A percentile compares a stretch with the other conserved stretches of the same genome.
phyloP scores from a whole-genome alignment of 2,888 invertebrate species.

The Cremastinae sp. region DNA sequence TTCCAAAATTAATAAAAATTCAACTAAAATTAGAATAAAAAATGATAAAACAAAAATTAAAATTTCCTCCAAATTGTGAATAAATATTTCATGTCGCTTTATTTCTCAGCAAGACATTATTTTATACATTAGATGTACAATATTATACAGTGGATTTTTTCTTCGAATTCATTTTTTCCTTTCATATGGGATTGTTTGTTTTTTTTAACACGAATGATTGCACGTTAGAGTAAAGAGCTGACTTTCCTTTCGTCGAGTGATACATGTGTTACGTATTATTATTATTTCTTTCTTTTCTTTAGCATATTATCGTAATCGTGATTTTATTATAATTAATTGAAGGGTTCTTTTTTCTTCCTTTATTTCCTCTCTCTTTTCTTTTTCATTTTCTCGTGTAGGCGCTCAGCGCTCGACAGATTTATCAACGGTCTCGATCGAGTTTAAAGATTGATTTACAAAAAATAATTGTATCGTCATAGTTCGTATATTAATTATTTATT shows the following conservation, averaged over 20 bases:
- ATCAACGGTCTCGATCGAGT: conserved; percentile 38
- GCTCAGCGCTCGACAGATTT: conserved; percentile 47
- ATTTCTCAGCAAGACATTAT: conserved; percentile 71
- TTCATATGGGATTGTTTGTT: conserved; percentile 41
- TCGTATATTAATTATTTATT: conserved; percentile 62
- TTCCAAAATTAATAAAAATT: too few relatives aligned
- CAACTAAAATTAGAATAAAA: too few relatives aligned
- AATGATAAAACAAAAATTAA: not conserved
- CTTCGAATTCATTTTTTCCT: conserved; percentile 47
- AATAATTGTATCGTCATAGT: conserved; percentile 68
- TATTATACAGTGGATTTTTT: conserved; percentile 72
- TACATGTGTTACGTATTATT: conserved; percentile 38
- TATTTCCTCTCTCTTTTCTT: conserved; percentile 25
- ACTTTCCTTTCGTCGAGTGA: conserved; percentile 59
- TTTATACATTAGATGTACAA: conserved; percentile 74
- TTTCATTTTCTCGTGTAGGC: conserved; percentile 50
- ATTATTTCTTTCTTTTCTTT: conserved; percentile 37
- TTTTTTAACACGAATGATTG: conserved; percentile 73
- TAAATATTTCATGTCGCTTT: conserved; percentile 77
- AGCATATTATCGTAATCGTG: conserved; percentile 43
- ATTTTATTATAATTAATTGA: conserved; percentile 40
- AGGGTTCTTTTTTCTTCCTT: conserved; percentile 40
- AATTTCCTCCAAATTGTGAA: conserved; percentile 66
- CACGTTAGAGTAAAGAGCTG: conserved; percentile 73
- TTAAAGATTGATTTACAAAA: conserved; percentile 68